These are phyloP conservation scores for Lagodon rhomboides DNA, from an alignment of 2,797 vertebrate species.

Conservation along the genomic window DNA sequence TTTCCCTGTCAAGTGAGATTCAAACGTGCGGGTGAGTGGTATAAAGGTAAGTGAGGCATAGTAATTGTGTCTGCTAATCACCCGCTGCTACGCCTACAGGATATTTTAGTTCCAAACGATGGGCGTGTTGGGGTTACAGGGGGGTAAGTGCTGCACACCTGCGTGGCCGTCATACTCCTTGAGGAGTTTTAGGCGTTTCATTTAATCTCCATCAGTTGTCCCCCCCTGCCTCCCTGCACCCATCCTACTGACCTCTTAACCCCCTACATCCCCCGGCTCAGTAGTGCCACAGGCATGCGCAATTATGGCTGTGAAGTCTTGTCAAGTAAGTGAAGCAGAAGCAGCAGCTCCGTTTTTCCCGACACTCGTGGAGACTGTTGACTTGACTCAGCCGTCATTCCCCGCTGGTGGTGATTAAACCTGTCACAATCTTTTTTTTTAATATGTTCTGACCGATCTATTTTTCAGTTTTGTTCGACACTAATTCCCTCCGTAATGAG, in stretches of 20 bases:
- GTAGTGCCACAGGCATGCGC: slow-evolving; percentile 69
- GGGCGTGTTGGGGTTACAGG: slow-evolving; percentile 61
- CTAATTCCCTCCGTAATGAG: slow-evolving; percentile 25
- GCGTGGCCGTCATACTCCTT: slow-evolving; percentile 57
- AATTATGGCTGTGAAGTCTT: slow-evolving; percentile 64
- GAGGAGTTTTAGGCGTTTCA: slow-evolving; percentile 65
- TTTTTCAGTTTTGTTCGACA: neutral
- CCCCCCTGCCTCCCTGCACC: slow-evolving; percentile 13
- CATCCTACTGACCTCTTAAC: slow-evolving; percentile 71
- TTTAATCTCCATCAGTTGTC: slow-evolving; percentile 69
- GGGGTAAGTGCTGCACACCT: slow-evolving; percentile 79
- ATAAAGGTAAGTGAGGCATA: slow-evolving; percentile 65
- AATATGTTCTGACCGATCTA: neutral
- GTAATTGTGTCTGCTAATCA: slow-evolving; percentile 71
- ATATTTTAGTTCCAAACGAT: slow-evolving; percentile 54
- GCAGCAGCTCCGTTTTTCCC: slow-evolving; percentile 51
- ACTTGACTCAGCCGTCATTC: slow-evolving; percentile 21
- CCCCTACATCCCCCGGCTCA: slow-evolving; percentile 65
- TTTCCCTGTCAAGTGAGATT: slow-evolving; percentile 48
- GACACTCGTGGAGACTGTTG: slow-evolving; percentile 36
- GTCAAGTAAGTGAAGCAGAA: slow-evolving; percentile 73
- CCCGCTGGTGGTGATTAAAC: slow-evolving; percentile 38
- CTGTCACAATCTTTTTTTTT: slow-evolving; percentile 24
- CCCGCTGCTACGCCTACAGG: slow-evolving; percentile 65
- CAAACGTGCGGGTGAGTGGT: slow-evolving; percentile 40